Conservation (phyloP, 2,113 vertebrate genomes). For the Vimba vimba region DNA sequence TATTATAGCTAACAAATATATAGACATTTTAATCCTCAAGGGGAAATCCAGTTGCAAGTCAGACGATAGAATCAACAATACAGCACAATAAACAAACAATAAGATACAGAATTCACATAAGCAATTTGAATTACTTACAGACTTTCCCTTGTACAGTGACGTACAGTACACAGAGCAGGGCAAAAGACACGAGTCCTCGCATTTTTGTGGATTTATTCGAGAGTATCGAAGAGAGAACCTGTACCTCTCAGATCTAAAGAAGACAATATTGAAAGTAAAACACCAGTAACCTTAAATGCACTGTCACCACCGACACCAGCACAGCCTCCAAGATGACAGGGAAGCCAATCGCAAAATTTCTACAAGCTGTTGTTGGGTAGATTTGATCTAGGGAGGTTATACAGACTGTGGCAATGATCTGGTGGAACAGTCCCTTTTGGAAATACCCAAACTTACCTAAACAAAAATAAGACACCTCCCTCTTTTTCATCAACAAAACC, state of each 20-base stretch:
- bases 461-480: constrained; percentile 10
- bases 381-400: constrained; percentile 48
- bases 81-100: neutral
- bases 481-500: constrained; percentile 1
- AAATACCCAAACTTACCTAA: constrained; percentile 38
- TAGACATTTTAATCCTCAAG: neutral
- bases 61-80: neutral
- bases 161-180: constrained; percentile 15
- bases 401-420: neutral
- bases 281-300: constrained; percentile 9
- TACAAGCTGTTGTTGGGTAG: constrained; percentile 57
- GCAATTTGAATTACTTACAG: constrained; percentile 45
- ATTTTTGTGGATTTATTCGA: constrained; percentile 16
- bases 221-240: neutral
- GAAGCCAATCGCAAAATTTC: constrained; percentile 50
- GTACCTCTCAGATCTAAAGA: neutral
- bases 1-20: neutral
- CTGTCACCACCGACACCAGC: neutral
- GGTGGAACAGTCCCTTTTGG: neutral
- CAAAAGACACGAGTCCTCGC: constrained; percentile 27
- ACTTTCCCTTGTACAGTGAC: constrained; percentile 19
- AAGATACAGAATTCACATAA: neutral
- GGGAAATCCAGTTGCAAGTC: neutral
- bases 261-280: neutral
- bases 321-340: neutral